Conservation (phyloP, 2,888 invertebrate genomes). For the Platerodrilus igneus region DNA sequence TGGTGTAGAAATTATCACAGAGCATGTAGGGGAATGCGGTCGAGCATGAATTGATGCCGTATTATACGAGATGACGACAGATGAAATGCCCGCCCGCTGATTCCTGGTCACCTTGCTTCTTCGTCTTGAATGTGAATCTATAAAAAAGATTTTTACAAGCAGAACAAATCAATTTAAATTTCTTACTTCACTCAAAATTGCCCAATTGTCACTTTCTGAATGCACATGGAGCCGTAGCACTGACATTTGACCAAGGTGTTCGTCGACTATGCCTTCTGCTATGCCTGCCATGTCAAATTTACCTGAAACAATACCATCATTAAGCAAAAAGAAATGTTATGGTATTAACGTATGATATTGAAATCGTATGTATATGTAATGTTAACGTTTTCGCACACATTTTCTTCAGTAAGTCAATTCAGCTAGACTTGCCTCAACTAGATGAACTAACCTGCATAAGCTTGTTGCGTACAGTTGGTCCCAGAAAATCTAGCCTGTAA, state of each 20-base stretch:
- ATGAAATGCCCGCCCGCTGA: conserved; percentile 33
- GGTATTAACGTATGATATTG: too few species aligned
- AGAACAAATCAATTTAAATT: not conserved
- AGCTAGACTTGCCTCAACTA: too few species aligned
- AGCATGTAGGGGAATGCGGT: conserved; percentile 38
- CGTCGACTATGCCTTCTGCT: conserved; percentile 66
- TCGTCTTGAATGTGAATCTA: conserved; percentile 45
- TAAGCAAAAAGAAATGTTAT: too few species aligned
- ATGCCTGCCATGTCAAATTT: conserved; percentile 77
- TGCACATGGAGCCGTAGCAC: conserved; percentile 74
- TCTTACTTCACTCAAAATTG: conserved; percentile 83
- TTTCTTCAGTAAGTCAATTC: too few species aligned
- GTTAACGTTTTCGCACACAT: too few species aligned
- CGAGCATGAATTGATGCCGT: conserved; percentile 36
- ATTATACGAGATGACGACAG: conserved; percentile 31
- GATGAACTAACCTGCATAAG: too few species aligned
- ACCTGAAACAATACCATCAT: conserved; percentile 49
- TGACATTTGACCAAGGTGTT: conserved; percentile 62
- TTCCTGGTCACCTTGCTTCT: conserved; percentile 40
- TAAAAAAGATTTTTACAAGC: conserved; percentile 10
- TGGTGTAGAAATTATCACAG: conserved; percentile 36
- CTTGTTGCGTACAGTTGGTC: too few species aligned
- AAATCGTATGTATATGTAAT: too few species aligned
- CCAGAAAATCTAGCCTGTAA: too few species aligned
- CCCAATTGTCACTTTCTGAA: conserved; percentile 82